A percentile compares a stretch with the other conserved stretches of the same genome.
Conservation (phyloP, 1,140 invertebrate species). For the Trigoniulus corallinus region DNA sequence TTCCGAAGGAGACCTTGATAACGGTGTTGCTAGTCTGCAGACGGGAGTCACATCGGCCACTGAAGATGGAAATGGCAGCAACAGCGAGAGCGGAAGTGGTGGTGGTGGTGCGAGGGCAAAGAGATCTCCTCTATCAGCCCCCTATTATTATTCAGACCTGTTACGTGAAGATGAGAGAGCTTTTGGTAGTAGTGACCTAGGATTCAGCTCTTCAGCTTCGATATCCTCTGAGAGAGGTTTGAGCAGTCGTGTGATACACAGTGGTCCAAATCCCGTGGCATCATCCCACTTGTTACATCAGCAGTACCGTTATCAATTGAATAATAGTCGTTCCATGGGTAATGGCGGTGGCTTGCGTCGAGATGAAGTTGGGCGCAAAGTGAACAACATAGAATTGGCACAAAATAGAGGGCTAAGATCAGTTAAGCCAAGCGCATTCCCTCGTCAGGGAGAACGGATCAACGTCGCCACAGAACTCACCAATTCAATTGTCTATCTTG, state of each 20-base stretch:
- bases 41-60: neutral
- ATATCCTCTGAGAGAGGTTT: neutral
- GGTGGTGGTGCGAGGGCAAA: neutral
- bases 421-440: neutral
- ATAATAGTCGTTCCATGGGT: too few species aligned
- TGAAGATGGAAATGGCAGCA: neutral
- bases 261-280: neutral
- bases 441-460: neutral
- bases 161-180: conserved; percentile 11
- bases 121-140: conserved; percentile 28
- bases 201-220: neutral
- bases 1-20: too few species aligned
- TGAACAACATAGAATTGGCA: conserved; percentile 45
- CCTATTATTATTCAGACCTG: conserved; percentile 77
- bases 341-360: too few species aligned
- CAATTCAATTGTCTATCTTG: conserved; percentile 15
- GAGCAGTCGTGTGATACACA: neutral
- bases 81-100: neutral
- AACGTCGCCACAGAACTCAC: conserved; percentile 10
- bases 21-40: too few species aligned
- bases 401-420: neutral
- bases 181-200: neutral
- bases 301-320: neutral
- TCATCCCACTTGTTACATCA: neutral
- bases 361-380: conserved; percentile 55